Base-by-base conservation (phyloP, 2,797 vertebrate genomes). In the Phaenicophaeus curvirostris region DNA sequence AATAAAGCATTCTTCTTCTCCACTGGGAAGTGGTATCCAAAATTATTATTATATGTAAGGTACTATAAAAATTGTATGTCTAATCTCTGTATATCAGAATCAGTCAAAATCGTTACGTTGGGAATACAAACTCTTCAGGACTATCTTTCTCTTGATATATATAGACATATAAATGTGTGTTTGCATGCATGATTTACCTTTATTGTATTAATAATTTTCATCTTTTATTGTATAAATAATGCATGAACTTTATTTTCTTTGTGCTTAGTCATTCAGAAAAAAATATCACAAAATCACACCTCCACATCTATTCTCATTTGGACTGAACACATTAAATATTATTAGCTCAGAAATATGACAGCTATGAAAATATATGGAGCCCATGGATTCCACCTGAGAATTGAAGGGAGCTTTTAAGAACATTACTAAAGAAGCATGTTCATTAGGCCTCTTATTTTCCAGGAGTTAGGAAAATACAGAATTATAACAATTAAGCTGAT, bases 261-360 rank as follows among this genome's bases (percentile, higher is more conserved):
- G 37, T 63, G 28, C 21, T 87, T 85, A 90, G 57, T 66, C 54
- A 61, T 82, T 91, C 90, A 90, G 65, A 91, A 95, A 91, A 89
- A 20, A 71, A 57, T 71, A 75, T 68, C 9, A 80, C 25, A 27
- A 88, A 78, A 48, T n/a, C 46, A 63, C 84, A 68, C 37, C 33
- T 94, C 54, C 18, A 35, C 8, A 80, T 66, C 54, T 19, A 75
- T 89, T 96, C 75, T 50, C 35, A 51, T 90, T 85, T 94, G 57
- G 42, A 73, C 50, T 73, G 59, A 80, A 53, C n/a, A 33, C 6
- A 54, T 89, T 72, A 73, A 53, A 71, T 65, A 82, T 67, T 85
- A 85, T 85, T 94, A 90, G 15, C 63, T 94, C 62, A 73, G 61
- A 81, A 88, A 72, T 90, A 87, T 73, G 78, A 77, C n/a, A 72